Conservation (phyloP, 2,113 vertebrate genomes). For the Nestor notabilis region DNA sequence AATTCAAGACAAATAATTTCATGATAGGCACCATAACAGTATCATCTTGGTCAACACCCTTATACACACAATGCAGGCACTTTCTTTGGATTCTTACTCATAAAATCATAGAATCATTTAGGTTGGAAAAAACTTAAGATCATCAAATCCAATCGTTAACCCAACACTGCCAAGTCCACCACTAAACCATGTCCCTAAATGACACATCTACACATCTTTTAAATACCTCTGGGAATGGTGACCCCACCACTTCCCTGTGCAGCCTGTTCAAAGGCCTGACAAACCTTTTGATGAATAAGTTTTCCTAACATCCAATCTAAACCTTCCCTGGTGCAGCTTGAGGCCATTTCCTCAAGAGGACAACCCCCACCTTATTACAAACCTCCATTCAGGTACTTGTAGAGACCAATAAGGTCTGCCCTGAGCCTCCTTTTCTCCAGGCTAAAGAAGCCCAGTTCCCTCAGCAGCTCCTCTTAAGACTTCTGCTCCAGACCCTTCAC, state of each 20-base stretch:
- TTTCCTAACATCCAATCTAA: neutral
- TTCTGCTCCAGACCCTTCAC: neutral
- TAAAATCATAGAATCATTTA: neutral
- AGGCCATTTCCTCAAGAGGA: neutral
- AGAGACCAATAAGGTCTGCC: neutral
- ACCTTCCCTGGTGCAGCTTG: neutral
- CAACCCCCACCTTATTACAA: neutral
- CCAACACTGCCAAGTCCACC: neutral
- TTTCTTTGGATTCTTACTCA: neutral
- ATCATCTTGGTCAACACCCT: neutral
- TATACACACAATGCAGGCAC: neutral
- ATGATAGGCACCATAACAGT: neutral
- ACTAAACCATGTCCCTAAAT: neutral
- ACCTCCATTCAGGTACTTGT: neutral
- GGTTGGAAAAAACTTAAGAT: neutral
- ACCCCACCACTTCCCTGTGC: neutral
- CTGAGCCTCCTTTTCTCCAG: neutral
- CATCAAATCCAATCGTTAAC: neutral
- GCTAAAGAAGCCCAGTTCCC: neutral
- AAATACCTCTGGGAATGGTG: neutral
- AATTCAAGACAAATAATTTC: neutral
- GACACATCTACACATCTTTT: neutral
- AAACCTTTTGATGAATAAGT: neutral
- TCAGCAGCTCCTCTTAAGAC: neutral
- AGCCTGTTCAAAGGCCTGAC: neutral